Base-by-base conservation (phyloP, 92 coral and sea anemone species). In the Blastomussa wellsi region DNA sequence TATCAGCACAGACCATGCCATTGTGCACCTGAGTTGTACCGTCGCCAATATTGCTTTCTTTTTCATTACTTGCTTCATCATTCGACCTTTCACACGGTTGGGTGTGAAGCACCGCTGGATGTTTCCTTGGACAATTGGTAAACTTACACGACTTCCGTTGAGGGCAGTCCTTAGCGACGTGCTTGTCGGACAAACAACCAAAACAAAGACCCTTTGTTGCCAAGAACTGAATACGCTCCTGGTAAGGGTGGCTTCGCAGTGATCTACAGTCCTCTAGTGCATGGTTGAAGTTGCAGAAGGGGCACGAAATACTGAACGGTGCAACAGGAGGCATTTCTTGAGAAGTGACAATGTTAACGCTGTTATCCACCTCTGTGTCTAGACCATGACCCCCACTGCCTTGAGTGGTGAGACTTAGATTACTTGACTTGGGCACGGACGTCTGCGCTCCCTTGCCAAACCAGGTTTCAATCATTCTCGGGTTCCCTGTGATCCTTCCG, bases 91-190 rank as follows among this genome's bases (percentile, higher is more conserved):
- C 74, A 5, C 16, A 29, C 22, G 85, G 53, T 26, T 44, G 72
- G 2, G 86, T 89, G 41, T 89, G 92, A 13, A 85, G 65, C 33
- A 85, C 82, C 14, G 92, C 35, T 26, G 87, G 92, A 80, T 89
- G 89, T 26, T 79, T 85, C 39, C 74, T 79, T 20, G 59, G 35
- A 53, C 87, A 86, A 65, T 84, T 70, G 0, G 83, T 5, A 51
- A 89, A 57, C 24, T 81, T 79, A 39, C 90, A 86, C 15, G 70
- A 37, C 39, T 73, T 62, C 36, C 70, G 57, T 42, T 81, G 20
- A 22, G 82, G 71, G 65, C 89, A 89, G 74, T 35, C 72, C 51
- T 79, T 79, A n/a, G 77, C 89, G 8, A 49, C 28, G 74, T 89
- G 89, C 20, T 81, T 53, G 20, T 79, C 48, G 35, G 60, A 80